A percentile compares a stretch with the other conserved stretches of the same genome.
Conservation (phyloP, 2,113 vertebrate species). For the Smithornis capensis region DNA sequence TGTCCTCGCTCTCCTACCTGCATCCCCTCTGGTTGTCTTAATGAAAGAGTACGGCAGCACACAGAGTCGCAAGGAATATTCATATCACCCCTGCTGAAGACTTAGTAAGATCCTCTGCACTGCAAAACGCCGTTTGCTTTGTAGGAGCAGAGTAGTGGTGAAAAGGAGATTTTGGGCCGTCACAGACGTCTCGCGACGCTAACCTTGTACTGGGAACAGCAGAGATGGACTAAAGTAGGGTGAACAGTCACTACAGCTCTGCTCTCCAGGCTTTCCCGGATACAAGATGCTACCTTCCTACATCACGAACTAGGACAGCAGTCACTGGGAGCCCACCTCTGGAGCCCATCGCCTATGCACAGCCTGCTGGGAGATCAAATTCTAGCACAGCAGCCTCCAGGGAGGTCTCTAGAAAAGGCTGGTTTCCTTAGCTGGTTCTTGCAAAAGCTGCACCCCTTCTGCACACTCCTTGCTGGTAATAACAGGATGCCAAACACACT, state of each 20-base stretch:
- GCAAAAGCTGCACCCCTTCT: background rate
- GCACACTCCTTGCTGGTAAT: background rate
- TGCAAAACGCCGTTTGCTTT: background rate
- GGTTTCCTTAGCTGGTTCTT: background rate
- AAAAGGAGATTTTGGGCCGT: background rate
- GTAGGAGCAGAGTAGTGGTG: background rate
- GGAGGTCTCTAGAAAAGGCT: background rate
- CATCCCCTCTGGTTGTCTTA: background rate
- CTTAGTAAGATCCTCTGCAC: background rate
- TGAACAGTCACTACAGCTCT: too few species aligned
- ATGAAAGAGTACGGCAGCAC: background rate
- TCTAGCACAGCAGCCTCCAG: background rate
- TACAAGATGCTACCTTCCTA: background rate
- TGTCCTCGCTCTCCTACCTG: background rate
- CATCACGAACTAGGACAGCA: background rate
- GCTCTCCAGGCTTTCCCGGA: background rate
- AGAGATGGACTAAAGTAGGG: background rate
- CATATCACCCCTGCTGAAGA: background rate
- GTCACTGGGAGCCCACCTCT: background rate
- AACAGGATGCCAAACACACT: too few species aligned
- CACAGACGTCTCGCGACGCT: fast-evolving
- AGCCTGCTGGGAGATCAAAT: background rate
- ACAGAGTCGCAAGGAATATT: background rate
- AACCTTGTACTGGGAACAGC: background rate
- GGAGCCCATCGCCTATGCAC: background rate